phyloP scores from a whole-genome alignment of 2,888 invertebrate species.

The Marasmarcha lunaedactyla region DNA sequence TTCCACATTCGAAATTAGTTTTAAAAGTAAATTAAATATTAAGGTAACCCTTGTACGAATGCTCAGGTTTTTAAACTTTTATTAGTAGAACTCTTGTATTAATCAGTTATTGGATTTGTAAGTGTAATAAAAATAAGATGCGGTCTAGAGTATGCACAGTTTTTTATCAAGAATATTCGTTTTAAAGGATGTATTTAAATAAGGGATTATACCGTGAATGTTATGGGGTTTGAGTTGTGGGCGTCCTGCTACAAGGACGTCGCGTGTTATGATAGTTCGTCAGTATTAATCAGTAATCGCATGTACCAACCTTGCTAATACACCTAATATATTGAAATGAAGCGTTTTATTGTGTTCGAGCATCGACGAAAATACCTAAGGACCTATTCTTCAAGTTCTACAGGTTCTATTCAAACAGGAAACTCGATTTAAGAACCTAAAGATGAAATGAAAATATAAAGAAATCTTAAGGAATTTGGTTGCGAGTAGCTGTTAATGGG shows the following conservation, averaged over 20 bases:
- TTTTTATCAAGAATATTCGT: slow-evolving; percentile 41
- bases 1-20: neutral
- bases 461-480: too few relatives aligned
- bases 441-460: too few relatives aligned
- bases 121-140: slow-evolving; percentile 44
- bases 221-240: slow-evolving; percentile 13
- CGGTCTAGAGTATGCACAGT: slow-evolving; percentile 50
- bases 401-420: too few relatives aligned
- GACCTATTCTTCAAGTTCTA: too few relatives aligned
- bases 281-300: slow-evolving; percentile 69
- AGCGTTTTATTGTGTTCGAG: slow-evolving; percentile 33
- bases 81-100: slow-evolving; percentile 49
- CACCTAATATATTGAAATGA: slow-evolving; percentile 68
- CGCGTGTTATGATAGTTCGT: slow-evolving; percentile 43
- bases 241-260: slow-evolving; percentile 30
- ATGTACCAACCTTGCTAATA: slow-evolving; percentile 71
- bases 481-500: too few relatives aligned
- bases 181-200: slow-evolving; percentile 25
- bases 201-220: neutral
- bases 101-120: slow-evolving; percentile 64
- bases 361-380: too few relatives aligned
- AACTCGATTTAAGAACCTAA: too few relatives aligned
- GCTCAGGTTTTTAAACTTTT: slow-evolving; percentile 60
- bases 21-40: slow-evolving; percentile 6
- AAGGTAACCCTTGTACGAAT: slow-evolving; percentile 36